These are phyloP conservation scores for Drosophila antonietae DNA, from an alignment of 2,888 invertebrate species.

Conservation along the genomic window DNA sequence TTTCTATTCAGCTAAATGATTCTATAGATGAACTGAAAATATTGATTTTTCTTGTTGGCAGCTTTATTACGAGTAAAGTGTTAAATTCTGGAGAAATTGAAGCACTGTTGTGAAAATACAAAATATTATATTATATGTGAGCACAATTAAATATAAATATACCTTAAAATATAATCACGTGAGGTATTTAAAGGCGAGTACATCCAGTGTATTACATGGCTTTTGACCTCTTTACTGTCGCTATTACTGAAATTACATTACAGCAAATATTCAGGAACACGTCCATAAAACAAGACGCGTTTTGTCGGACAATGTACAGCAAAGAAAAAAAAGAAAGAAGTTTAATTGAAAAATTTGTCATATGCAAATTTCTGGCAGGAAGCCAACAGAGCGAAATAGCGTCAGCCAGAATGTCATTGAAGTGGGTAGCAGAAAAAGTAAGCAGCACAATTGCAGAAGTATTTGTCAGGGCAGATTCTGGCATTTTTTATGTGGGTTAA, in stretches of 20 bases:
- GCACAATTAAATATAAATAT: no score
- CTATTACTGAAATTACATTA: slow-evolving; percentile 25
- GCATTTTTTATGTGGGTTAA: not conserved
- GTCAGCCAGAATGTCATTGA: not conserved
- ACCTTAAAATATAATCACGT: not conserved
- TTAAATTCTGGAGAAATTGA: no score
- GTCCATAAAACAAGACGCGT: slow-evolving; percentile 18
- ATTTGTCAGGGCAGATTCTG: slow-evolving; percentile 18
- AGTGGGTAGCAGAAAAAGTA: slow-evolving; percentile 5
- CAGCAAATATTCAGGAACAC: slow-evolving; percentile 30
- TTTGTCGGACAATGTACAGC: slow-evolving; percentile 18
- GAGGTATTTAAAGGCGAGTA: not conserved
- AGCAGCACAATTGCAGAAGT: slow-evolving; percentile 18
- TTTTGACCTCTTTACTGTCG: not conserved
- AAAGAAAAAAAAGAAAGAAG: slow-evolving; percentile 16
- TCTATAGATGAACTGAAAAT: not conserved
- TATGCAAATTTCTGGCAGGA: slow-evolving; percentile 60
- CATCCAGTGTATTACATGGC: not conserved
- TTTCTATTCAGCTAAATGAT: not conserved
- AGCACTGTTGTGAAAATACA: no score
- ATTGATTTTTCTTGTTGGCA: not conserved
- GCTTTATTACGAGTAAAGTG: no score
- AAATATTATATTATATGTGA: no score
- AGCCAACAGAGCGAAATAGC: not conserved
- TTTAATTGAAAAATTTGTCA: slow-evolving; percentile 72